Evolutionary conservation across 2,888 invertebrate genomes (phyloP).

Genomic region (Epirrhoe tristata): DNA sequence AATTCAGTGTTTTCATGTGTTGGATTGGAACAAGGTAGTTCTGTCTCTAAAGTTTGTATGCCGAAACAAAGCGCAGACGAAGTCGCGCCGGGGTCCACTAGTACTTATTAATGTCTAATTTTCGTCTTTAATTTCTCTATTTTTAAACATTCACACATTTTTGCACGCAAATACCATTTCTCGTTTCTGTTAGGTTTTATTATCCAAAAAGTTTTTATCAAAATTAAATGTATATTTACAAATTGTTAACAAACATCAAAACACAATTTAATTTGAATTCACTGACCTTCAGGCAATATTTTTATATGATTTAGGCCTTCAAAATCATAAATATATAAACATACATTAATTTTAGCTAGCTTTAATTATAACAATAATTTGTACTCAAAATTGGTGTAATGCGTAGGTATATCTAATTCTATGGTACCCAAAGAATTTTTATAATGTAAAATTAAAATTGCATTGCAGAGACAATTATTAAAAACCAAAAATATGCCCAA

Average conservation of each 20-base stretch:
- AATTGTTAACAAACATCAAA: neutral
- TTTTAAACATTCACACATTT: neutral
- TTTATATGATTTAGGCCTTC: neutral
- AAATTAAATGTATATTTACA: conserved; percentile 1
- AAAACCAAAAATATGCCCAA: too few species aligned
- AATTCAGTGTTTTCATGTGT: too few species aligned
- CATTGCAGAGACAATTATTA: too few species aligned
- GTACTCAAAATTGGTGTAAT: conserved; percentile 1
- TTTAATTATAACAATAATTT: neutral
- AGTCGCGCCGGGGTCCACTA: too few species aligned
- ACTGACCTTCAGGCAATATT: neutral
- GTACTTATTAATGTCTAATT: too few species aligned
- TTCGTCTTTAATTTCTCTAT: neutral
- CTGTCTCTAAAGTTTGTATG: too few species aligned
- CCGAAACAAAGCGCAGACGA: too few species aligned
- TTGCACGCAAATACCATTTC: neutral
- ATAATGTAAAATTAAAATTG: neutral
- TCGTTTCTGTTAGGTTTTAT: neutral
- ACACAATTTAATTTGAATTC: neutral
- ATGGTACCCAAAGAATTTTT: neutral
- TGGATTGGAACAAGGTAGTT: too few species aligned
- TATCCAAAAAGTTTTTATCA: neutral
- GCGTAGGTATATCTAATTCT: neutral
- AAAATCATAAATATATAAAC: neutral
- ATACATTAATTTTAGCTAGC: neutral